Evolutionary conservation across 2,113 vertebrate species (phyloP), one percentile per base, ranked within the genome.

Genomic region (Neotoma lepida): DNA sequence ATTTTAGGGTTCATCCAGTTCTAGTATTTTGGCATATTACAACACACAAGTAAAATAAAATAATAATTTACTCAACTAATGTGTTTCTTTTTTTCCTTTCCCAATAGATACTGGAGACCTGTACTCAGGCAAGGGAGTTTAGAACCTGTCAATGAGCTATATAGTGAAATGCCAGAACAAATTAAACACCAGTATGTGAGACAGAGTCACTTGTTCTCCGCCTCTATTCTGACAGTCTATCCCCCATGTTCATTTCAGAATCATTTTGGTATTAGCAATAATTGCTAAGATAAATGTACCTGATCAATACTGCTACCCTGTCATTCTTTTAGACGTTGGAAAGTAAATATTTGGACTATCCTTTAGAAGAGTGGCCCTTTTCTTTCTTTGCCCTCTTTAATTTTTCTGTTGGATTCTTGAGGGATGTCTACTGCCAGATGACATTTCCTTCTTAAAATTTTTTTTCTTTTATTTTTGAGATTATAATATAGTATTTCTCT

Each of bases 31-130:
- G 33, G n/a, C 20, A 30, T 49, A 30, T 74, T 61, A 22, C 63
- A 70, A 93, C 41, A 49, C 2, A 54, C 24, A 58, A 51, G 64
- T 89, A 91, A 96, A 97, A 97, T 81, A 70, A 78, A 92, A 76
- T 2, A 88, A 24, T 49, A 30, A 30, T 56, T 63, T 54, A 41
- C 28, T 77, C 30, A 71, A 30, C 41, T 78, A 35, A 33, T 10
- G 76, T 91, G 70, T 73, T 88, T 58, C 7, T 46, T 56, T 95
- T 92, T 93, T 74, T 26, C 35, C 18, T 66, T 93, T 82, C 10
- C 46, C 13, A 39, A 22, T 22, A 58, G 51, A 81, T 39, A 74
- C 10, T 87, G 13, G 28, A 8, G 77, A 81, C 39, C 12, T 76
- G 6, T 17, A 70, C 12, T 35, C 0, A 89, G 4, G 17, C 77